Percentiles rank a stretch among this genome's conserved stretches.
Conservation (phyloP, 1,140 invertebrate genomes). For the Agraylea sexmaculata region DNA sequence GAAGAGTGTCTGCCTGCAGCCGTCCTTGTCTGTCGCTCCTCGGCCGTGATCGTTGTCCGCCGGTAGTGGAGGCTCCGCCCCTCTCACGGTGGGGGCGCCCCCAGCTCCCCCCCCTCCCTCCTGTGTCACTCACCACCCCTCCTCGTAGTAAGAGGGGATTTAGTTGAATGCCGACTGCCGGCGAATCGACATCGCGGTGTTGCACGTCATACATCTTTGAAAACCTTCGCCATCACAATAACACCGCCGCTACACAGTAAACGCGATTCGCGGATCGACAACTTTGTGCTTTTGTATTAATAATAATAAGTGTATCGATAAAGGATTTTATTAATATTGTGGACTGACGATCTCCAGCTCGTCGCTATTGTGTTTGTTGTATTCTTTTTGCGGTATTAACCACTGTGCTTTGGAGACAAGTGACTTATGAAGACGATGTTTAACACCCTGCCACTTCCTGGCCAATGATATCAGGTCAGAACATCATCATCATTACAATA, state of each 20-base stretch:
- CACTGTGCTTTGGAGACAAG: neutral
- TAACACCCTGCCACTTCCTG: slow-evolving; percentile 7
- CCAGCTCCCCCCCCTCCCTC: slow-evolving; percentile 7
- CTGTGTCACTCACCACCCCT: slow-evolving; percentile 10
- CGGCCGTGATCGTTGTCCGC: slow-evolving; percentile 8
- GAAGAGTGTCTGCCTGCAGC: slow-evolving; percentile 3
- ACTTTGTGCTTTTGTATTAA: no score
- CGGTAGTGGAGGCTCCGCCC: slow-evolving; percentile 9
- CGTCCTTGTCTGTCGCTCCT: slow-evolving; percentile 4
- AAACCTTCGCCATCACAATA: slow-evolving; percentile 6
- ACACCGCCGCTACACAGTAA: neutral
- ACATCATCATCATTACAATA: neutral
- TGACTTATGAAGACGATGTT: slow-evolving; percentile 1
- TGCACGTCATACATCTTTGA: slow-evolving; percentile 3
- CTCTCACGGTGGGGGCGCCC: slow-evolving; percentile 4
- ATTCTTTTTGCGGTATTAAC: slow-evolving; percentile 10
- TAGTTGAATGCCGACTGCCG: slow-evolving; percentile 15
- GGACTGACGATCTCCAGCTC: slow-evolving; percentile 6
- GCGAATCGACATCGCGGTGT: slow-evolving; percentile 8
- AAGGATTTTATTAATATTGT: no score
- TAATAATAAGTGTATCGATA: no score
- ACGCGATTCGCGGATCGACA: no score
- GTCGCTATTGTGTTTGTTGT: slow-evolving; percentile 1
- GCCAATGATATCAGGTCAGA: slow-evolving; percentile 21
- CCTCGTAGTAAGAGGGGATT: slow-evolving; percentile 11